Evolutionary conservation across 2,888 invertebrate genomes (phyloP).

Genomic region (Liposcelis brunnea): DNA sequence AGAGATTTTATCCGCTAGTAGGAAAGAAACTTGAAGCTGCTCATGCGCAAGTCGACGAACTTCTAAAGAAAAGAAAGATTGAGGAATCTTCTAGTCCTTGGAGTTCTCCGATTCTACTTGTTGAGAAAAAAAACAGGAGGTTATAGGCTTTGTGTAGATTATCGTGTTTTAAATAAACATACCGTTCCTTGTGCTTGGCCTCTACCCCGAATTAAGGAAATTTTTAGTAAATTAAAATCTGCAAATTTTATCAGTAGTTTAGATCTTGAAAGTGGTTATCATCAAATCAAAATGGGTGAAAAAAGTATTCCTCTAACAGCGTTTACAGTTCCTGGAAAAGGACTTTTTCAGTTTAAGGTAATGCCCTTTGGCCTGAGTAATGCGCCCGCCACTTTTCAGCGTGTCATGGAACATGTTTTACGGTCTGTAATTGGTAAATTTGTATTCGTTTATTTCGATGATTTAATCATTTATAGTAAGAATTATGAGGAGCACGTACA

Average conservation of each 20-base stretch:
- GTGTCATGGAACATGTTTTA: slow-evolving; percentile 1
- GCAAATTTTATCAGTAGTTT: slow-evolving; percentile 6
- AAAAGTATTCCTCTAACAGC: slow-evolving; percentile 7
- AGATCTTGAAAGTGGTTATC: slow-evolving; percentile 9
- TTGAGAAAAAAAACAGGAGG: slow-evolving; percentile 20
- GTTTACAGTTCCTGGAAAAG: background rate
- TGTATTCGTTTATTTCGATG: slow-evolving; percentile 11
- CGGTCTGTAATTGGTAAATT: background rate
- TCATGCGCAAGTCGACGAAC: background rate
- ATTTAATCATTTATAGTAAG: slow-evolving; percentile 7
- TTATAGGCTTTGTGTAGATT: slow-evolving; percentile 17
- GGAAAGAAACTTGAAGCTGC: background rate
- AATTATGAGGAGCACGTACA: slow-evolving; percentile 2
- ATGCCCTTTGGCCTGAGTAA: slow-evolving; percentile 9
- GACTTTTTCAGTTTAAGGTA: slow-evolving; percentile 12
- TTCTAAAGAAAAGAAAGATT: slow-evolving; percentile 12
- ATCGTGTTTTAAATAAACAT: slow-evolving; percentile 16
- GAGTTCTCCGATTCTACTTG: slow-evolving; percentile 20
- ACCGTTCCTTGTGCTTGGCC: slow-evolving; percentile 18
- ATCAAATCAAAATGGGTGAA: slow-evolving; percentile 5
- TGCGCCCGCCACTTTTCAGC: slow-evolving; percentile 3
- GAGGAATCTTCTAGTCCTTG: slow-evolving; percentile 19
- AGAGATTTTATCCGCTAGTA: background rate
- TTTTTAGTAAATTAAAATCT: slow-evolving; percentile 13
- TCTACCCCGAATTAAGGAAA: slow-evolving; percentile 18